Conservation (phyloP, 2,797 vertebrate species). For the Acanthopagrus latus region DNA sequence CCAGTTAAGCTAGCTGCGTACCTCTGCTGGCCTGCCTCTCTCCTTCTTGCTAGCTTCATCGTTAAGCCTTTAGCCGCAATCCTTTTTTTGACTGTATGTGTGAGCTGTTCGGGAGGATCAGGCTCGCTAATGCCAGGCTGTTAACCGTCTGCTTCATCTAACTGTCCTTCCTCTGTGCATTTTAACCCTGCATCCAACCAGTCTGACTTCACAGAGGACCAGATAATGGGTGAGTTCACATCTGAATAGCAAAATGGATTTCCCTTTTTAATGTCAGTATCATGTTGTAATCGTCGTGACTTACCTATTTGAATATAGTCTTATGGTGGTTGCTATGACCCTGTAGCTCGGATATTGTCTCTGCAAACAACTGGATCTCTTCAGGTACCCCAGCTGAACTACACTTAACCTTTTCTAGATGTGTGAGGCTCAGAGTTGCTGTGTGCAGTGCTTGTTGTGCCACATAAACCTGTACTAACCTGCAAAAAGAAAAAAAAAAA, state of each 20-base stretch:
- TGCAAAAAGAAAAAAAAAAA: not conserved
- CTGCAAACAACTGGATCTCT: constrained; percentile 29
- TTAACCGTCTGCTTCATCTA: constrained; percentile 13
- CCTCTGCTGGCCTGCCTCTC: constrained; percentile 27
- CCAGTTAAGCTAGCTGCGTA: constrained; percentile 16
- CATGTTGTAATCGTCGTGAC: no score
- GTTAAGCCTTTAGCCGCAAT: constrained; percentile 18
- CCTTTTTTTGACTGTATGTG: not conserved
- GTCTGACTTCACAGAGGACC: constrained; percentile 88
- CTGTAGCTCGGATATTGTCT: constrained; percentile 30
- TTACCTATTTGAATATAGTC: not conserved
- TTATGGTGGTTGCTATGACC: constrained; percentile 14
- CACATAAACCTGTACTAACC: constrained; percentile 11
- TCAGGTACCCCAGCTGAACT: constrained; percentile 44
- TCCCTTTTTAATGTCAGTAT: not conserved
- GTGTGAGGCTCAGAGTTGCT: not conserved
- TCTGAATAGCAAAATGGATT: not conserved
- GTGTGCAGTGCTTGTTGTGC: not conserved
- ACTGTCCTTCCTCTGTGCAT: not conserved
- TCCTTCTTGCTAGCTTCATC: constrained; percentile 4
- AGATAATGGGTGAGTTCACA: constrained; percentile 83
- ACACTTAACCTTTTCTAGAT: not conserved
- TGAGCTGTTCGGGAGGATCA: constrained; percentile 10
- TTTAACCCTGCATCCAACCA: constrained; percentile 54
- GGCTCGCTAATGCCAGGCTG: constrained; percentile 16